These are phyloP conservation scores for Pogonophryne albipinna DNA, from an alignment of 2,797 vertebrate species.

Conservation along the genomic window DNA sequence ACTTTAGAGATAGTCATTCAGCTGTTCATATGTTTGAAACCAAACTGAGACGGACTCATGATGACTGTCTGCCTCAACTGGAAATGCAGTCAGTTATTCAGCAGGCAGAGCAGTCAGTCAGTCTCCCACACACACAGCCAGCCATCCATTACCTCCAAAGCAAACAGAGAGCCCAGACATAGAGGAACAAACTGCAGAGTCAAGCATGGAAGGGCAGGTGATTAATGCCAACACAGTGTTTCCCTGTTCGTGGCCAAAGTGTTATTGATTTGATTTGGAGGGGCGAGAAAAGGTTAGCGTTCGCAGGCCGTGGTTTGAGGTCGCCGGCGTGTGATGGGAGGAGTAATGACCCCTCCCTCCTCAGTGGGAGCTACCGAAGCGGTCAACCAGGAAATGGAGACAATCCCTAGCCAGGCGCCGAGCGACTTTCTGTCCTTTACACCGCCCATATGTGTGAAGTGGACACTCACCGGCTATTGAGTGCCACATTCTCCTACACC, in stretches of 20 bases:
- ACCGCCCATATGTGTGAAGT: constrained; percentile 74
- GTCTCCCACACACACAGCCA: constrained; percentile 46
- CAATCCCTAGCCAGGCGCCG: constrained; percentile 72
- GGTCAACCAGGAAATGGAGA: constrained; percentile 86
- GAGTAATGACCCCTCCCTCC: constrained; percentile 71
- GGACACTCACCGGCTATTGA: constrained; percentile 71
- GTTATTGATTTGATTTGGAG: constrained; percentile 83
- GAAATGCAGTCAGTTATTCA: constrained; percentile 32
- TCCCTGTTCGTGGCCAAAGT: constrained; percentile 78
- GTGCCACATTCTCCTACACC: constrained; percentile 60
- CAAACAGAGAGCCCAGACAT: constrained; percentile 62
- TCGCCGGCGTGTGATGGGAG: constrained; percentile 69
- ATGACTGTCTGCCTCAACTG: constrained; percentile 20
- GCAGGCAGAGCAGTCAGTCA: constrained; percentile 33
- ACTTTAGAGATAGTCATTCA: neutral
- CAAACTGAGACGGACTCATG: constrained; percentile 8
- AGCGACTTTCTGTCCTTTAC: constrained; percentile 72
- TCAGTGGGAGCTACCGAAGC: constrained; percentile 64
- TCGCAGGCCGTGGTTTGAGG: constrained; percentile 74
- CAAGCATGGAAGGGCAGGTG: constrained; percentile 81
- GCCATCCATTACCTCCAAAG: constrained; percentile 59
- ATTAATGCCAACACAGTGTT: constrained; percentile 81
- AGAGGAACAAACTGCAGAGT: constrained; percentile 74
- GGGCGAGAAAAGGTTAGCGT: constrained; percentile 82
- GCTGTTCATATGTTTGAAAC: constrained; percentile 9